Evolutionary conservation across 2,113 vertebrate species (phyloP), one percentile per base, ranked within the genome.

Genomic region (Sprattus sprattus): DNA sequence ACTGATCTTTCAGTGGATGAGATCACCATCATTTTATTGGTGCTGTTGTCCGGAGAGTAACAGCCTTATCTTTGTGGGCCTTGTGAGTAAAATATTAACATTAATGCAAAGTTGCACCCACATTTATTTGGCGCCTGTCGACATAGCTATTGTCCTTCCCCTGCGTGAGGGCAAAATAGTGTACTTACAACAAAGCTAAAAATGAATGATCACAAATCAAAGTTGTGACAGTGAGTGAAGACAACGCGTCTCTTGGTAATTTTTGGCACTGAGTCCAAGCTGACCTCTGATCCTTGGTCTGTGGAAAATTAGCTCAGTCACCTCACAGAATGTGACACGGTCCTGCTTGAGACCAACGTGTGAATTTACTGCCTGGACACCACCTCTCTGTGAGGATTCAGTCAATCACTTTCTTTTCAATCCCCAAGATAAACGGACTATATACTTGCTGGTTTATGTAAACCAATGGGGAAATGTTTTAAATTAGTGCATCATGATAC

Each of bases 261-360:
- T 5, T 2, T 10, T 78, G 71, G 28, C 28, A 10, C 11, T 78
- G 71, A 39, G 71, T 78, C 10, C 13, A 28, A 39, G 71, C 11
- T 32, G 71, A 78, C 71, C 64, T 32, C 71, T 78, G 32, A 16
- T 39, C 71, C 13, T 1, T 78, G 25, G 11, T 15, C 28, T 16
- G n/a, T 78, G 25, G 25, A 78, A 78, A 78, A 78, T 78, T 39
- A 78, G 71, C 71, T 13, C 39, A 28, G 71, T 28, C 71, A 78
- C n/a, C 13, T 28, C 71, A 78, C 71, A 78, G 71, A 78, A 78
- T 78, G 25, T 78, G 71, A 78, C 71, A 78, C 71, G 13, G 4
- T 28, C 64, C 25, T 3, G 64, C 7, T 20, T 22, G 18, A 3
- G 25, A 28, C 25, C 13, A 78, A 78, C 39, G 71, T 44, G 71